phyloP scores from a whole-genome alignment of 2,113 vertebrate genomes.

The Bubo blakistoni region DNA sequence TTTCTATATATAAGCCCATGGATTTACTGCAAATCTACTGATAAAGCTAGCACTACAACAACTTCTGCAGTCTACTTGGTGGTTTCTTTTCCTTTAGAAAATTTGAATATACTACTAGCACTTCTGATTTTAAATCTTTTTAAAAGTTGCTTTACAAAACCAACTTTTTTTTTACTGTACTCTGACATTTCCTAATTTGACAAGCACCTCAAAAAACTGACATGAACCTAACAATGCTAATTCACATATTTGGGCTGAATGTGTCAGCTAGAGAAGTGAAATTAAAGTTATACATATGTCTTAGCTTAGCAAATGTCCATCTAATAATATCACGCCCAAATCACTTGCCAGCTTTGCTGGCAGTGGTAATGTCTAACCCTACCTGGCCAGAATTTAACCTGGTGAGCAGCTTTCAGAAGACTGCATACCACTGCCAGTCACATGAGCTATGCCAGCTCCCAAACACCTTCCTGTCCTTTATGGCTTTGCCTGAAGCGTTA shows the following conservation, averaged over 20 bases:
- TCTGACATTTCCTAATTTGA: background rate
- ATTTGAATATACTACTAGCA: background rate
- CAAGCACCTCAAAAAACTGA: background rate
- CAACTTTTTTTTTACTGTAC: background rate
- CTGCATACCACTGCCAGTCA: background rate
- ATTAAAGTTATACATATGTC: background rate
- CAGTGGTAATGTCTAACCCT: background rate
- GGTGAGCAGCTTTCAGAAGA: background rate
- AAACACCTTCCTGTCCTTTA: background rate
- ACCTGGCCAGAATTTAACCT: background rate
- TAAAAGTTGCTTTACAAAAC: background rate
- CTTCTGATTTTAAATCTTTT: background rate
- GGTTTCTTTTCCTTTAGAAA: background rate
- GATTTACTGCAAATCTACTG: constrained; percentile 16
- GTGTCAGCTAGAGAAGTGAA: background rate
- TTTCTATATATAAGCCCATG: background rate
- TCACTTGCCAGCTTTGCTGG: background rate
- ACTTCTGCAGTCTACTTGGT: background rate
- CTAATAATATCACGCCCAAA: background rate
- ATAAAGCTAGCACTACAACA: background rate
- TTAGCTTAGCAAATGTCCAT: background rate
- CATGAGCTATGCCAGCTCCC: background rate
- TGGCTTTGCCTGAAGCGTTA: background rate
- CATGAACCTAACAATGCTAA: background rate
- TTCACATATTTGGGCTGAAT: background rate